Conservation (phyloP, 2,113 vertebrate genomes). For the Caretta caretta region DNA sequence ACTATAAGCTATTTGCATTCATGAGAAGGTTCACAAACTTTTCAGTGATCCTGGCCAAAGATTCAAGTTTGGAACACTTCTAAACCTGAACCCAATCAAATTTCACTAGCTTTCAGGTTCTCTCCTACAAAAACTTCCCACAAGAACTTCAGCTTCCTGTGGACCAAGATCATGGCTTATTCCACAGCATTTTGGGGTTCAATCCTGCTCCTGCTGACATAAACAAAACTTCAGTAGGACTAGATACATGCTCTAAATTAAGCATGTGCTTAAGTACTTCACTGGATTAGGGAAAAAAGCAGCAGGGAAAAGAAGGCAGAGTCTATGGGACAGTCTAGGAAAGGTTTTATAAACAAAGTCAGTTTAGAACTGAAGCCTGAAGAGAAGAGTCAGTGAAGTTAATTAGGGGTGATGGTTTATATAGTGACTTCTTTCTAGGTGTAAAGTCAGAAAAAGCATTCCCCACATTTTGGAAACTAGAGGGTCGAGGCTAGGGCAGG, state of each 20-base stretch:
- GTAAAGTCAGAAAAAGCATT: neutral
- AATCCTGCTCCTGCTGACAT: neutral
- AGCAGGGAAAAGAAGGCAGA: neutral
- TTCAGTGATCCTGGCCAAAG: neutral
- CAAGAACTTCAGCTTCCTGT: neutral
- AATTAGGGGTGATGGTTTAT: neutral
- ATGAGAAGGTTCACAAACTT: neutral
- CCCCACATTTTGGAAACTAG: rapidly evolving
- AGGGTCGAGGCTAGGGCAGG: neutral
- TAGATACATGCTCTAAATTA: neutral
- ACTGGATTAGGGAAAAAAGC: neutral
- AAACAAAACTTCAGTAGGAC: neutral
- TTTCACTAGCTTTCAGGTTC: neutral
- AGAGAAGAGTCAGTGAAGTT: neutral
- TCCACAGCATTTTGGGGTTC: neutral
- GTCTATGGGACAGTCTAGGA: neutral
- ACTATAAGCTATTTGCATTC: neutral
- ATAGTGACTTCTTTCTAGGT: neutral
- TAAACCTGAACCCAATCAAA: neutral
- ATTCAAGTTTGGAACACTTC: neutral
- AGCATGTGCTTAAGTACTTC: neutral
- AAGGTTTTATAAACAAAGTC: neutral
- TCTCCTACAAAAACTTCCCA: neutral
- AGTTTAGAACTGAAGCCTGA: neutral
- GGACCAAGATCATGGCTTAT: neutral